Base-by-base conservation (phyloP, 2,797 vertebrate genomes). In the Neosalanx taihuensis region DNA sequence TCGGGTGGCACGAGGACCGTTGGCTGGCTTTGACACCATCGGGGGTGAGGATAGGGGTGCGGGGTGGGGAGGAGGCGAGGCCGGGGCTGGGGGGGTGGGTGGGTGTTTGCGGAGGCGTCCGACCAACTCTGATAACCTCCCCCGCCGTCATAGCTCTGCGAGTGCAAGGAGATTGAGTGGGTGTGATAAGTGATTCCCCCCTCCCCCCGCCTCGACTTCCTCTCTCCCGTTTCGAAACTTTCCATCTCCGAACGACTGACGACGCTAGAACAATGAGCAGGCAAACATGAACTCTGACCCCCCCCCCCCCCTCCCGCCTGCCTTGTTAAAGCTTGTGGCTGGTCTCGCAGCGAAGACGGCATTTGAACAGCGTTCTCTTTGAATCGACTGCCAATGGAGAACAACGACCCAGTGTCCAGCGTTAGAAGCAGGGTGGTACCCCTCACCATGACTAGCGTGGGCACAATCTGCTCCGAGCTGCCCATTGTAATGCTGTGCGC, bases 361-460 rank as follows among this genome's bases (percentile, higher is more conserved):
- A 37, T 59, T 59, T 5, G 17, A 29, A 3, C 23, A 37, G 57
- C 20, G 51, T 75, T 61, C 33, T 59, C 58, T 18, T 59, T 63
- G 56, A 61, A 60, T 53, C 15, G 64, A 61, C 64, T 74, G 5
- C 49, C 57, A 63, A n/a, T 71, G 30, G 7, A 20, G 62, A 66
- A 74, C 65, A 66, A 30, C 15, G 57, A 59, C 15, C 61, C 71
- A 57, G 26, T 70, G 67, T 67, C 23, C 57, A 70, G 60, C 65
- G 31, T 57, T 57, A 2, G 20, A 10, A 57, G 7, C 17, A 31
- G 37, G 60, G 64, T 75, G 49, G 56, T 30, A 9, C 64, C 49
- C 18, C 37, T 1, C 33, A 33, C 49, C 51, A 66, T 69, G 57
- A 73, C 70, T 69, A 74, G 70, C 66, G 81, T 77, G 72, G 70